These are phyloP conservation scores for Willisornis vidua DNA, from an alignment of 2,113 vertebrate species.

Conservation along the genomic window DNA sequence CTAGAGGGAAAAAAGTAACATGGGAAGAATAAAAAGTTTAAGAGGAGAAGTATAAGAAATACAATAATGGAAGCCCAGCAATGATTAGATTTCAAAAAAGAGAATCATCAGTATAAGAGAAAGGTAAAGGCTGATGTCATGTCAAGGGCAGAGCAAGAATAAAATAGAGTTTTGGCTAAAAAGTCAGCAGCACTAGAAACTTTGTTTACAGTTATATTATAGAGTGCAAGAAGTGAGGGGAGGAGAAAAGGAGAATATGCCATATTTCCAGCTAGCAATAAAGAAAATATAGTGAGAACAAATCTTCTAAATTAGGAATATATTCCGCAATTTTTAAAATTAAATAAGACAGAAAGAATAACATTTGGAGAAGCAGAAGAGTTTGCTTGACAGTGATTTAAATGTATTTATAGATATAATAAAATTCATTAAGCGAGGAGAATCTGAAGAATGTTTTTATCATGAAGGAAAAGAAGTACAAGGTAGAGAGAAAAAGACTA, in stretches of 20 bases:
- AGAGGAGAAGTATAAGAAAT: background rate
- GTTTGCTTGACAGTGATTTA: background rate
- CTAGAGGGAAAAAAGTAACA: background rate
- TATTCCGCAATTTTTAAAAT: background rate
- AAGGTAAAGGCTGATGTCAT: background rate
- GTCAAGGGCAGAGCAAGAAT: background rate
- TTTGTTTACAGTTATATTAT: fast-evolving
- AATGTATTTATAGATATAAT: background rate
- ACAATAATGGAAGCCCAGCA: background rate
- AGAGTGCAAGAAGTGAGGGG: background rate
- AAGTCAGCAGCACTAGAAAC: background rate
- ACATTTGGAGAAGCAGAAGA: background rate
- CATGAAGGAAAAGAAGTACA: background rate
- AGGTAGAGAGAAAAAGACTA: background rate
- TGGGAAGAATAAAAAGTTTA: background rate
- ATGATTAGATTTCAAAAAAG: background rate
- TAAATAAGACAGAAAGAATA: background rate
- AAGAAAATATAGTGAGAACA: background rate
- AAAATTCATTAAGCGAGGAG: background rate
- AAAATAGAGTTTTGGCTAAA: background rate
- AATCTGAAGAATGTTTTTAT: background rate
- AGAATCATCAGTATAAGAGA: background rate
- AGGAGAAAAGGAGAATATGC: background rate
- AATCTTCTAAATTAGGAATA: background rate
- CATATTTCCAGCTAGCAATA: background rate